Base-by-base conservation (phyloP, 2,888 invertebrate genomes). In the Elegia similella region DNA sequence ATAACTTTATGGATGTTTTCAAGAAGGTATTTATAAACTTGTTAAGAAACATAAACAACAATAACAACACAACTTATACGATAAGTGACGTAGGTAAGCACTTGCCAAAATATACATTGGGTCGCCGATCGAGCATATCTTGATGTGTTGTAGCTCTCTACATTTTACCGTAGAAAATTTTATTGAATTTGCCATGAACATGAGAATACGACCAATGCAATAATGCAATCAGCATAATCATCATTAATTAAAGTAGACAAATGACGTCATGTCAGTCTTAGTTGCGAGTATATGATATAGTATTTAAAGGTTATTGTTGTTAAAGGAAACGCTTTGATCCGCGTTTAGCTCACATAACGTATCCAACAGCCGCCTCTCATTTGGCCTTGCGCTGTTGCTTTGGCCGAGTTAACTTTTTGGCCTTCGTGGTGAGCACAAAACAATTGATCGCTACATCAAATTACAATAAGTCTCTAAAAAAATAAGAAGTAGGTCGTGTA, bases 381-480 rank as follows among this genome's bases (percentile, higher is more conserved):
- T 72, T 73, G 77, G 74, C 84, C 84, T 85, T 82, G 83, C 69
- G 54, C 65, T 70, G 69, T 70, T 70, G 69, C 65, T 73, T 75
- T 66, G 70, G 62, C 69, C 65, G 68, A 67, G 59, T 70, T 70
- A 62, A 65, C 57, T 65, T 67, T 67, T 74, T 66, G 68, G 69
- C 75, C 73, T 79, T 78, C 75, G 67, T 73, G 69, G 62, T 55
- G 50, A 57, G 48, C 43, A 71, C 66, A 67, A 74, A 73, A 75
- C 72, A 70, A 72, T 66, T 65, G 58, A 38, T 38, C 38, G 38
- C 12, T 38, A 38, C 38, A 38, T 38, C 38, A 38, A n/a, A 38
- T 12, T 38, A 12, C 38, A 1, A 38, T 6, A 38, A 12, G 2
- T 2, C 5, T 12, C 0, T 38, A 1, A 38, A 38, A 38, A 38